phyloP scores from a whole-genome alignment of 1,140 invertebrate species.

The Scaptomyza hsui region DNA sequence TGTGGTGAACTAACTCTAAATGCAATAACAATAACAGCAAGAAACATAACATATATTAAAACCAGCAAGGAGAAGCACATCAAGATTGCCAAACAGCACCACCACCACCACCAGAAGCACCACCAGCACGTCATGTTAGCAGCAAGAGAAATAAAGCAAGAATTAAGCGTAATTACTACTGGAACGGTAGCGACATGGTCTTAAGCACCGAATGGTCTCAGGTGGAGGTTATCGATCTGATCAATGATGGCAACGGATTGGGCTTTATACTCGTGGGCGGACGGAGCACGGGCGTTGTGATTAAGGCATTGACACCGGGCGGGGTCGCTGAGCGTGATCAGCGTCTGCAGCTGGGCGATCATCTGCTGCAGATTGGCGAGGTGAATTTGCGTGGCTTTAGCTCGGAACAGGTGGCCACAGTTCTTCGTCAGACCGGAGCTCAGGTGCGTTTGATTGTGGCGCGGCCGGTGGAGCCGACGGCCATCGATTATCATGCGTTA shows the following conservation, averaged over 20 bases:
- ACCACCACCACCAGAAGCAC: constrained; percentile 55
- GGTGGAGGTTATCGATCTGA: constrained; percentile 94
- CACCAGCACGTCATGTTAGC: constrained; percentile 64
- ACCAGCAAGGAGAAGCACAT: constrained; percentile 6
- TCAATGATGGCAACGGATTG: constrained; percentile 92
- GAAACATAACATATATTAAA: not conserved
- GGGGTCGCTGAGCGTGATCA: constrained; percentile 96
- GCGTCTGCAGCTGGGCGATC: constrained; percentile 95
- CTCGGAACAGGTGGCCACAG: constrained; percentile 96
- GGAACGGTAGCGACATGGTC: constrained; percentile 85
- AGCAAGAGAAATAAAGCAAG: constrained; percentile 19
- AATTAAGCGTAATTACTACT: not conserved
- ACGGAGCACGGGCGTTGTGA: constrained; percentile 97
- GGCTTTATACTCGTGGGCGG: constrained; percentile 97
- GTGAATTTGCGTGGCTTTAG: constrained; percentile 96
- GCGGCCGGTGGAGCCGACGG: constrained; percentile 90
- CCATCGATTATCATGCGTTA: constrained; percentile 87
- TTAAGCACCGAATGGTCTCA: constrained; percentile 96
- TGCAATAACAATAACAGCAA: constrained; percentile 56
- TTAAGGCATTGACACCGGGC: constrained; percentile 95
- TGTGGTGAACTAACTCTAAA: constrained; percentile 45
- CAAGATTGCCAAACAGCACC: constrained; percentile 32
- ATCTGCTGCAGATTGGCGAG: constrained; percentile 96
- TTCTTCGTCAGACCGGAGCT: constrained; percentile 93
- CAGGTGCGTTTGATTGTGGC: constrained; percentile 96